Conservation (phyloP, 2,113 vertebrate genomes). For the Tragelaphus imberbis region DNA sequence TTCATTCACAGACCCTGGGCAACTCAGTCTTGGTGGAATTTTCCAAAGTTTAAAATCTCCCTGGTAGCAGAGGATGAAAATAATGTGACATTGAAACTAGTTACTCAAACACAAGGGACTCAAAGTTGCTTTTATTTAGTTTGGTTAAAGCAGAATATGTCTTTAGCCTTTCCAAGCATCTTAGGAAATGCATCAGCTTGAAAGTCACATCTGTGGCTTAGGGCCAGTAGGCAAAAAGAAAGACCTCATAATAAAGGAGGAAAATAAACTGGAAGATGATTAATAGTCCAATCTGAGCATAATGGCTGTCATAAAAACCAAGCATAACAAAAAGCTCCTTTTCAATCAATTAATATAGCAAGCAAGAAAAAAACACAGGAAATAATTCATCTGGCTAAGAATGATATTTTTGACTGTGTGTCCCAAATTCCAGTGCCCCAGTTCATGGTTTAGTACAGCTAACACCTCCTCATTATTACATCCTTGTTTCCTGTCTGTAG, state of each 20-base stretch:
- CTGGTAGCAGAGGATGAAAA: constrained; percentile 95
- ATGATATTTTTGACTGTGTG: constrained; percentile 97
- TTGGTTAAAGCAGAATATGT: constrained; percentile 96
- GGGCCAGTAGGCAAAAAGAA: constrained; percentile 94
- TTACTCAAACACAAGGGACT: constrained; percentile 97
- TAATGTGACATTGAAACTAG: constrained; percentile 99
- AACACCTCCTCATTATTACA: constrained; percentile 96
- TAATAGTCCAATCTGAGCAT: constrained; percentile 95
- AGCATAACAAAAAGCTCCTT: constrained; percentile 96
- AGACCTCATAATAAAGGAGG: constrained; percentile 98
- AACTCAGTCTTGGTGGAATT: constrained; percentile 89
- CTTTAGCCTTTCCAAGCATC: constrained; percentile 90
- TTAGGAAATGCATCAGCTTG: constrained; percentile 97
- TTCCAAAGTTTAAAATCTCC: constrained; percentile 93
- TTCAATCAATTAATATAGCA: constrained; percentile 90
- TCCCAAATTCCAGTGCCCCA: constrained; percentile 98
- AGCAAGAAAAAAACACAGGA: constrained; percentile 96
- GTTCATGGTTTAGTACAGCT: constrained; percentile 95
- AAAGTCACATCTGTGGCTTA: constrained; percentile 97
- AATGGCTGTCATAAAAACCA: constrained; percentile 92
- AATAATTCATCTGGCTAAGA: constrained; percentile 99
- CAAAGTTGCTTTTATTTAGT: constrained; percentile 97
- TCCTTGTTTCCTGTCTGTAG: constrained; percentile 94
- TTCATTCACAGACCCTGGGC: not conserved
- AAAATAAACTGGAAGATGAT: constrained; percentile 99